Conservation (phyloP, 1,140 invertebrate species). For the Apocrypta bakeri region DNA sequence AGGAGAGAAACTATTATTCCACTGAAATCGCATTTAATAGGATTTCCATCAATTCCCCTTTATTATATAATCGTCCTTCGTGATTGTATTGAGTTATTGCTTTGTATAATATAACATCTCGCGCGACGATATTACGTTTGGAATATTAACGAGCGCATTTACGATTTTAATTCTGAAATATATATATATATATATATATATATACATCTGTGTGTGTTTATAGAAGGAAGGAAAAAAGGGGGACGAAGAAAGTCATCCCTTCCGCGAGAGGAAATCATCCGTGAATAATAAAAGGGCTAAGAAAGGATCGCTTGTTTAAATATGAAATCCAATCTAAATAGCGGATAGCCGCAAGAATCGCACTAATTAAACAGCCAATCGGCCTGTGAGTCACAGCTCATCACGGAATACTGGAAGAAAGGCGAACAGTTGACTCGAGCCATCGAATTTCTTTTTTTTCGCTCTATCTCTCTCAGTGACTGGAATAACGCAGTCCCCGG, state of each 20-base stretch:
- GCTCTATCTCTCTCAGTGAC: neutral
- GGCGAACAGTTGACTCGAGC: neutral
- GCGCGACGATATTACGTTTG: neutral
- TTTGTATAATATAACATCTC: constrained; percentile 11
- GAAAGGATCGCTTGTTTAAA: neutral
- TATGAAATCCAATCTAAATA: constrained; percentile 39
- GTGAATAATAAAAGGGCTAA: neutral
- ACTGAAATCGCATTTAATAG: constrained; percentile 20
- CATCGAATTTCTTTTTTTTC: constrained; percentile 1
- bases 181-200: too few species aligned
- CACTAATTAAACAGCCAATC: constrained; percentile 11
- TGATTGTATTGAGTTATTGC: constrained; percentile 35
- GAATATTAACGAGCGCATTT: too few species aligned
- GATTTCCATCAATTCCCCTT: neutral
- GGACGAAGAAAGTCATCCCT: neutral
- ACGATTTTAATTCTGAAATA: too few species aligned
- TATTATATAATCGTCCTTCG: constrained; percentile 31
- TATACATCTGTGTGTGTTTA: too few species aligned
- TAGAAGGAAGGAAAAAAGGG: too few species aligned
- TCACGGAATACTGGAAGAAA: too few species aligned
- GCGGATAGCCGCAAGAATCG: neutral
- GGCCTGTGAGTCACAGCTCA: too few species aligned
- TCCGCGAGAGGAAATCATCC: neutral
- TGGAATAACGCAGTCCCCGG: constrained; percentile 43
- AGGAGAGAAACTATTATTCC: constrained; percentile 14